Percentiles rank a stretch among this genome's conserved stretches.
These are phyloP conservation scores for Neocrepidodera transversa DNA, from an alignment of 2,888 invertebrate species.

Conservation along the genomic window DNA sequence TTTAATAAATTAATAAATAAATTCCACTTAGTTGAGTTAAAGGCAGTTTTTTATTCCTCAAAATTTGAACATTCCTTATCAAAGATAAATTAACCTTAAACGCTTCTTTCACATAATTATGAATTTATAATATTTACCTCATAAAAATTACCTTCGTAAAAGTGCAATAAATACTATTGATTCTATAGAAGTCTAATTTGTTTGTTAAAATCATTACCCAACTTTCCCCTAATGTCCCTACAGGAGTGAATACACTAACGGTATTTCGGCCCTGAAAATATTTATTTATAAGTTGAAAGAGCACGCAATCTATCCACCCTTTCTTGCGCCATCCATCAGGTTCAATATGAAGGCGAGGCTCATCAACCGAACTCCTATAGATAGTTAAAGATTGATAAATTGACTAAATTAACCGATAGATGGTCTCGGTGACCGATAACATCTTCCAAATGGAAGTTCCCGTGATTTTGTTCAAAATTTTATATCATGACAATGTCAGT, in stretches of 20 bases:
- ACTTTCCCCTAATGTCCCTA: not conserved
- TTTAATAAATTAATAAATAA: too few relatives aligned
- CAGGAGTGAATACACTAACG: conserved; percentile 9
- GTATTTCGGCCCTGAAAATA: conserved; percentile 34
- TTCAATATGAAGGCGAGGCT: conserved; percentile 31
- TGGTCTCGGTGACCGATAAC: conserved; percentile 16
- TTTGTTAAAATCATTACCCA: too few relatives aligned
- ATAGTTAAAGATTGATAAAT: conserved; percentile 26
- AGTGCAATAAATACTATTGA: too few relatives aligned
- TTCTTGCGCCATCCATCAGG: conserved; percentile 35
- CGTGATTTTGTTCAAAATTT: conserved; percentile 12
- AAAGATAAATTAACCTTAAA: too few relatives aligned
- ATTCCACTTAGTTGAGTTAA: too few relatives aligned
- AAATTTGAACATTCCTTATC: too few relatives aligned
- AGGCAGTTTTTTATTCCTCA: too few relatives aligned
- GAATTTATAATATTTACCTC: too few relatives aligned
- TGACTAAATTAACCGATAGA: conserved; percentile 22
- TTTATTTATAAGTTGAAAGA: conserved; percentile 41
- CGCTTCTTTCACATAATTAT: too few relatives aligned
- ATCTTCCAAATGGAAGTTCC: conserved; percentile 18
- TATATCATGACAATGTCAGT: not conserved
- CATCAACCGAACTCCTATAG: conserved; percentile 27
- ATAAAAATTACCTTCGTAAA: too few relatives aligned
- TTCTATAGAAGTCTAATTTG: too few relatives aligned
- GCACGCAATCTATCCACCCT: conserved; percentile 39